A percentile compares a stretch with the other conserved stretches of the same genome.
Evolutionary conservation across 2,888 invertebrate species (phyloP).

Genomic region (Plebejus melissa): DNA sequence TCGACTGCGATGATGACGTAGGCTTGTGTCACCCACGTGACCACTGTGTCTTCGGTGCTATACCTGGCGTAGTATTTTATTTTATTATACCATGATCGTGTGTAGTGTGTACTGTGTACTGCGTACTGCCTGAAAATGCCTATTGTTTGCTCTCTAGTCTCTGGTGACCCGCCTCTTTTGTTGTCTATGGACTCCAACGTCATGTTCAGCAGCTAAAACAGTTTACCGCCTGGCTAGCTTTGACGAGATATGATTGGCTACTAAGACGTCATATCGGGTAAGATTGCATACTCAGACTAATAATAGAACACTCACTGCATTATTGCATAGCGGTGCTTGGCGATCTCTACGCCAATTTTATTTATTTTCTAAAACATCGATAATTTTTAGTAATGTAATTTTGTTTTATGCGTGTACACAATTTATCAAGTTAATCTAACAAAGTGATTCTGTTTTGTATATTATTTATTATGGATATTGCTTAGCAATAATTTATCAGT

Average conservation of each 20-base stretch:
- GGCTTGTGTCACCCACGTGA: too few species aligned
- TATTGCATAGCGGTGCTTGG: slow-evolving; percentile 72
- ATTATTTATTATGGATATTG: slow-evolving; percentile 45
- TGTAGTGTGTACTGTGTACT: too few species aligned
- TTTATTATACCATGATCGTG: too few species aligned
- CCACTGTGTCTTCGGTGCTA: too few species aligned
- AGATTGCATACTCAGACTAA: neutral
- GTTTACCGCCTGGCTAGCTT: neutral
- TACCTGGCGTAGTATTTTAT: too few species aligned
- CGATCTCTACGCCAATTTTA: slow-evolving; percentile 56
- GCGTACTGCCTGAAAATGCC: too few species aligned
- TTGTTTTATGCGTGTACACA: slow-evolving; percentile 35
- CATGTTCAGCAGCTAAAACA: neutral
- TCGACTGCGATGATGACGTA: too few species aligned
- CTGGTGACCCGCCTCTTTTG: too few species aligned
- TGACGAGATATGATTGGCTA: neutral
- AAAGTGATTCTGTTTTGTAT: slow-evolving; percentile 38
- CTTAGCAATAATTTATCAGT: slow-evolving; percentile 44
- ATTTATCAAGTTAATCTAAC: slow-evolving; percentile 36
- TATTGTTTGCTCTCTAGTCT: neutral
- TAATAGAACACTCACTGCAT: neutral
- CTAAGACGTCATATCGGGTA: neutral
- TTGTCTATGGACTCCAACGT: neutral
- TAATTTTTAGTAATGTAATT: slow-evolving; percentile 44
- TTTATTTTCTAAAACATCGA: slow-evolving; percentile 56